These are phyloP conservation scores for Girardia tigrina DNA, from an alignment of 2,888 invertebrate genomes.

Conservation along the genomic window DNA sequence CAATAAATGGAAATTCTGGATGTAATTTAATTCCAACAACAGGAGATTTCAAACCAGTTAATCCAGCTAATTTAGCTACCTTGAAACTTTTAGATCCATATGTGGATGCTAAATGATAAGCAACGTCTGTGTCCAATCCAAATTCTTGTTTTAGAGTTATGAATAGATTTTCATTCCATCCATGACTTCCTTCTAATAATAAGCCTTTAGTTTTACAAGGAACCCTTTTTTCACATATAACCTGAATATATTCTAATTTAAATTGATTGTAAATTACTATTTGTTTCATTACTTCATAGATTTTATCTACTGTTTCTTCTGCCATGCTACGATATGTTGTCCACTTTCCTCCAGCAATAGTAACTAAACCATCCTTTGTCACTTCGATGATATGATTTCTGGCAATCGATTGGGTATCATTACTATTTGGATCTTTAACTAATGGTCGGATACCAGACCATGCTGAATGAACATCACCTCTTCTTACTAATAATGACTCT, in stretches of 20 bases:
- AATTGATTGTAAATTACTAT: no score
- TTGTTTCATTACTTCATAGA: background rate
- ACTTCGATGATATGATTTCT: slow-evolving; percentile 97
- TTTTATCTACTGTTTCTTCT: slow-evolving; percentile 72
- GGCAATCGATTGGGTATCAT: slow-evolving; percentile 86
- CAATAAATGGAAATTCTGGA: slow-evolving; percentile 94
- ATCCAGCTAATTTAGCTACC: slow-evolving; percentile 77
- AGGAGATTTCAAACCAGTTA: slow-evolving; percentile 92
- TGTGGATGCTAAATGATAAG: slow-evolving; percentile 79
- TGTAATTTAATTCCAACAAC: slow-evolving; percentile 89
- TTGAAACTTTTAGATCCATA: slow-evolving; percentile 66
- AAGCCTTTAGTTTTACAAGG: slow-evolving; percentile 64
- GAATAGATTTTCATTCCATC: slow-evolving; percentile 93
- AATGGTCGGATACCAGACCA: slow-evolving; percentile 87
- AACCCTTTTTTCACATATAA: background rate
- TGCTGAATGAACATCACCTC: slow-evolving; percentile 89
- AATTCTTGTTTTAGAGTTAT: slow-evolving; percentile 96
- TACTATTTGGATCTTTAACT: slow-evolving; percentile 90
- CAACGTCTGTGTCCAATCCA: slow-evolving; percentile 87
- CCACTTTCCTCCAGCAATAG: slow-evolving; percentile 97
- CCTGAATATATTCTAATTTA: no score
- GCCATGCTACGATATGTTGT: slow-evolving; percentile 97
- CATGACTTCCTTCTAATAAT: slow-evolving; percentile 83
- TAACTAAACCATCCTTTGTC: slow-evolving; percentile 72
- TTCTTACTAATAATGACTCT: slow-evolving; percentile 56